Evolutionary conservation across 2,888 invertebrate species (phyloP), one percentile per base, ranked within the genome.

Genomic region (Gryllus longicercus): DNA sequence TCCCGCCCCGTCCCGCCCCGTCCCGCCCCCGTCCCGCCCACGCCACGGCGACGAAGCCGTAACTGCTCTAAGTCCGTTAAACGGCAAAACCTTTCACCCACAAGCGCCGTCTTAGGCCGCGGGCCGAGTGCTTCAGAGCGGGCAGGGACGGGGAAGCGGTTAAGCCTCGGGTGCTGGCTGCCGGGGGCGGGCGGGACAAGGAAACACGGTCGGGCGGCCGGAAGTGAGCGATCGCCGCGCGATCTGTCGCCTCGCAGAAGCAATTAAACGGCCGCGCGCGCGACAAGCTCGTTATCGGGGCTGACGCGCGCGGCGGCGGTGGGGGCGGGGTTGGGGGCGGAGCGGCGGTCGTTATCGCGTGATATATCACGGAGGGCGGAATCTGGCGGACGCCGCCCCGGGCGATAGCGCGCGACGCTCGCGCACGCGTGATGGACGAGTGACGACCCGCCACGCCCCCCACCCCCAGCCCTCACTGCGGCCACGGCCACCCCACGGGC

Each of bases 181-280:
- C 0, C 38, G 38, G 38, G 38, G 38, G 38, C 0, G 38, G 8
- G 38, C 8, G 38, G 38, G 38, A 38, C 38, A 38, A 38, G 38
- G 38, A 38, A 38, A 38, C 38, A 38, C 38, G 38, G 38, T 38
- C 38, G 38, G 38, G 38, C 4, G 38, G 38, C 38, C 63, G 63
- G 14, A 63, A 63, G 16, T 18, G 63, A 18, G 63, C 63, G 63
- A 63, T 63, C 63, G 63, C 16, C 63, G 63, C 63, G 63, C 63
- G 63, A 63, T 63, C 63, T 63, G 63, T 63, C n/a, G 63, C 16
- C 63, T 63, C 63, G 63, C 63, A 14, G 63, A 63, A 63, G 63
- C 63, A 63, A 63, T 63, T 63, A 63, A 63, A 63, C 63, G 63
- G 63, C 3, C n/a, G 63, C 16, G 14, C 63, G 63, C n/a, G 16